These are phyloP conservation scores for Eupelmus urozonus DNA, from an alignment of 2,888 invertebrate genomes.

Conservation along the genomic window DNA sequence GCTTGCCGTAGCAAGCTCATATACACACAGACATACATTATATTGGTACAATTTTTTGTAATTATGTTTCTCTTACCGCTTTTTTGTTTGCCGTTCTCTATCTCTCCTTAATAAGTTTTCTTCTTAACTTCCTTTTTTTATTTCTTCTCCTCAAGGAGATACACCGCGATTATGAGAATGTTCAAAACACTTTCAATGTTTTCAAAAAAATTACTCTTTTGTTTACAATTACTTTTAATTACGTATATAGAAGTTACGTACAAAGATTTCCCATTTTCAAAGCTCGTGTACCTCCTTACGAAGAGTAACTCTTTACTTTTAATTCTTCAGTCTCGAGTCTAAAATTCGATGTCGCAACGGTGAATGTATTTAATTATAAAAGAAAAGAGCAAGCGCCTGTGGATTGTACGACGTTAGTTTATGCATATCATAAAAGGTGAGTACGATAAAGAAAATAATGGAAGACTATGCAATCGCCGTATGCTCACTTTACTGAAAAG, in stretches of 20 bases:
- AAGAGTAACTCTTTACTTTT: conserved; percentile 37
- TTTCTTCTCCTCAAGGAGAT: conserved; percentile 43
- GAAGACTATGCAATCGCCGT: conserved; percentile 56
- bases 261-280: conserved; percentile 51
- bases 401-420: background rate
- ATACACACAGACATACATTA: conserved; percentile 52
- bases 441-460: conserved; percentile 46
- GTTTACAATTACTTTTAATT: conserved; percentile 55
- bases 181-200: conserved; percentile 35
- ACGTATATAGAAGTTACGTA: conserved; percentile 59
- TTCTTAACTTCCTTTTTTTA: conserved; percentile 10
- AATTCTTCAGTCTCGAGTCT: conserved; percentile 54
- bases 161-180: conserved; percentile 37
- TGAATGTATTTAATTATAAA: conserved; percentile 19
- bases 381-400: conserved; percentile 33
- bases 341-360: conserved; percentile 50
- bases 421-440: conserved; percentile 34
- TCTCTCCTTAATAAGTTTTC: conserved; percentile 27
- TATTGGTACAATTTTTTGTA: conserved; percentile 60
- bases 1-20: conserved; percentile 47
- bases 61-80: conserved; percentile 62
- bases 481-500: conserved; percentile 29
- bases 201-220: conserved; percentile 45
- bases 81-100: conserved; percentile 58
- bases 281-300: conserved; percentile 52